A percentile compares a stretch with the other conserved stretches of the same genome.
These are phyloP conservation scores for Oreochromis spilurus DNA, from an alignment of 2,113 vertebrate species.

Conservation along the genomic window DNA sequence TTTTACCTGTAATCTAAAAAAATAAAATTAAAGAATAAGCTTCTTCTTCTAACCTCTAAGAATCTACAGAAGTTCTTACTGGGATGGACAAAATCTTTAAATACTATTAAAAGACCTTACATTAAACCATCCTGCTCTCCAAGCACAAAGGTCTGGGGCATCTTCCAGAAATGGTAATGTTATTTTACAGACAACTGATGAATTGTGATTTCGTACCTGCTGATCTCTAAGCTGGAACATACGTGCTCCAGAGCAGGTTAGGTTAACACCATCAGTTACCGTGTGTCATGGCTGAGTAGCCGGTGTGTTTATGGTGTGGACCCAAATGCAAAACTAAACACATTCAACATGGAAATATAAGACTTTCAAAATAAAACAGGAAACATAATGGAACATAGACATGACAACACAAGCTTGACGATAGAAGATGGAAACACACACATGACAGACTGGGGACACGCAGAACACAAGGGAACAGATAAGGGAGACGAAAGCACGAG, in stretches of 20 bases:
- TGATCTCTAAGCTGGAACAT: background rate
- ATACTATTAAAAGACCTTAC: too few species aligned
- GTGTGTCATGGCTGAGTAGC: accelerated
- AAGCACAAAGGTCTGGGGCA: background rate
- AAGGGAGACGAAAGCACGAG: background rate
- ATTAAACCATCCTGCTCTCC: too few species aligned
- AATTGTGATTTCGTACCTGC: background rate
- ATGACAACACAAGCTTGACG: background rate
- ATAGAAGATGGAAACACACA: background rate
- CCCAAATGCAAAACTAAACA: background rate
- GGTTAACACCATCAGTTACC: accelerated
- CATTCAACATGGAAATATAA: background rate
- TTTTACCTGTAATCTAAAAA: background rate
- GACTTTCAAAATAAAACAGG: background rate
- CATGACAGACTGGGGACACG: accelerated
- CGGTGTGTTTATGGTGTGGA: background rate
- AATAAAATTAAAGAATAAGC: background rate
- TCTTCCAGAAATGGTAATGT: background rate
- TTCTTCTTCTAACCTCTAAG: too few species aligned
- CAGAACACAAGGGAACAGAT: background rate
- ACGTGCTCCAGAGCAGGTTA: background rate
- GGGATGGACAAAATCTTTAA: too few species aligned
- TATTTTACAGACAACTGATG: background rate
- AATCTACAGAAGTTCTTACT: too few species aligned
- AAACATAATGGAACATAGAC: background rate